These are phyloP conservation scores for Ceratoteleas bidentatus DNA, from an alignment of 1,140 invertebrate genomes.

Conservation along the genomic window DNA sequence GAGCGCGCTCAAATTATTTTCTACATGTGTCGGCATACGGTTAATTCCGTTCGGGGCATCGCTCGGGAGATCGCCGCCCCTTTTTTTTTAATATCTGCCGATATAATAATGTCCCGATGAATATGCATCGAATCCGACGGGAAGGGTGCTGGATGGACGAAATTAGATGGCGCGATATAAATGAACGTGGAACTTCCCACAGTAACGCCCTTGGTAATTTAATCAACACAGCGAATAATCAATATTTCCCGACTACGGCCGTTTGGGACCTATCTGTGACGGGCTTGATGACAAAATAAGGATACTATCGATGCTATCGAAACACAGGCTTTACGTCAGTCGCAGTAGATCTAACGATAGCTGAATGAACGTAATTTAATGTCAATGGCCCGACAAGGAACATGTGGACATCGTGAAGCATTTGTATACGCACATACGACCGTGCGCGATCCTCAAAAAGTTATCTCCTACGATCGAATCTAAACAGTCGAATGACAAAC, in stretches of 20 bases:
- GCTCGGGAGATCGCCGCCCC: background rate
- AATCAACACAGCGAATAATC: slow-evolving; percentile 77
- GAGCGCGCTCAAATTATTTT: slow-evolving; percentile 24
- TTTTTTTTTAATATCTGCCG: slow-evolving; percentile 46
- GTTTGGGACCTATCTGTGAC: slow-evolving; percentile 23
- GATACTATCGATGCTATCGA: too few species aligned
- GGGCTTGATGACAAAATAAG: background rate
- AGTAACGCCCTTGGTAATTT: slow-evolving; percentile 77
- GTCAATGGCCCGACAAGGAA: too few species aligned
- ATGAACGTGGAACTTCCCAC: slow-evolving; percentile 69
- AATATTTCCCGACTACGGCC: slow-evolving; percentile 54
- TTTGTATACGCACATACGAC: too few species aligned
- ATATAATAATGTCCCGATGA: slow-evolving; percentile 74
- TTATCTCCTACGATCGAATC: too few species aligned
- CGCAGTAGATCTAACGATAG: too few species aligned
- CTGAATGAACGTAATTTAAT: too few species aligned
- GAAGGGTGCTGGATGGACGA: slow-evolving; percentile 59
- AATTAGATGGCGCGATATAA: slow-evolving; percentile 56
- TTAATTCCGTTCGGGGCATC: background rate
- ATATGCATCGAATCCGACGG: slow-evolving; percentile 72
- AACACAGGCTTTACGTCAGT: too few species aligned
- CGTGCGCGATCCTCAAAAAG: too few species aligned
- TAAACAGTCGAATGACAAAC: too few species aligned
- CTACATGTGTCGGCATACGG: slow-evolving; percentile 1
- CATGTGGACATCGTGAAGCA: too few species aligned